Percentiles rank a stretch among this genome's conserved stretches.
Conservation (phyloP, 1,140 invertebrate species). For the Ptiloglossa arizonensis region DNA sequence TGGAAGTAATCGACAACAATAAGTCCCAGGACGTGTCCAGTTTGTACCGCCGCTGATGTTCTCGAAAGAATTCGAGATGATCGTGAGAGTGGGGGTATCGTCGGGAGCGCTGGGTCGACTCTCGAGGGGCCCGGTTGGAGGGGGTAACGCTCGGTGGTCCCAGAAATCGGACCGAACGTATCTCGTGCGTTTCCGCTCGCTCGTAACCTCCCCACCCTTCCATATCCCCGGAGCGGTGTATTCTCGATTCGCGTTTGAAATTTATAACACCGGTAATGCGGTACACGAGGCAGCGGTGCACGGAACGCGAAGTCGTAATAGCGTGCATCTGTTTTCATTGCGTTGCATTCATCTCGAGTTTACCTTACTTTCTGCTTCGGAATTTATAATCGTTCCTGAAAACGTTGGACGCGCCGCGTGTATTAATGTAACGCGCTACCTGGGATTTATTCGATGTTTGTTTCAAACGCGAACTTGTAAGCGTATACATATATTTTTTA, state of each 20-base stretch:
- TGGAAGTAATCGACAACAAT: too few species aligned
- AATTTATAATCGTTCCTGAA: constrained; percentile 11
- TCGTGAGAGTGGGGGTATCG: too few species aligned
- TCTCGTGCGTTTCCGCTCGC: not conserved
- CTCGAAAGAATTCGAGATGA: too few species aligned
- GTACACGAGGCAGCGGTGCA: not conserved
- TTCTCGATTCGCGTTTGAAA: constrained; percentile 3
- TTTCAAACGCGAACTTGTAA: not conserved
- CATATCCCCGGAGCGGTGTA: not conserved
- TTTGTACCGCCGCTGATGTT: too few species aligned
- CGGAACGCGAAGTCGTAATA: not conserved
- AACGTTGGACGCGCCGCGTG: not conserved
- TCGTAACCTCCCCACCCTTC: too few species aligned
- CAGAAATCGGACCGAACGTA: not conserved
- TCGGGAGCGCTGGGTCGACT: too few species aligned
- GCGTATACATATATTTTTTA: not conserved
- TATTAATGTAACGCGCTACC: not conserved
- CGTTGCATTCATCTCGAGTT: not conserved
- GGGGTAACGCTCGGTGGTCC: too few species aligned
- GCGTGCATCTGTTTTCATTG: constrained; percentile 15
- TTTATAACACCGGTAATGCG: constrained; percentile 23
- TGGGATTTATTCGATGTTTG: not conserved
- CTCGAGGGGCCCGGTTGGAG: too few species aligned
- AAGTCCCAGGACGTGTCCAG: too few species aligned
- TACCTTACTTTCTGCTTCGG: not conserved